These are phyloP conservation scores for Augochlora pura DNA, from an alignment of 1,140 invertebrate genomes.

Conservation along the genomic window DNA sequence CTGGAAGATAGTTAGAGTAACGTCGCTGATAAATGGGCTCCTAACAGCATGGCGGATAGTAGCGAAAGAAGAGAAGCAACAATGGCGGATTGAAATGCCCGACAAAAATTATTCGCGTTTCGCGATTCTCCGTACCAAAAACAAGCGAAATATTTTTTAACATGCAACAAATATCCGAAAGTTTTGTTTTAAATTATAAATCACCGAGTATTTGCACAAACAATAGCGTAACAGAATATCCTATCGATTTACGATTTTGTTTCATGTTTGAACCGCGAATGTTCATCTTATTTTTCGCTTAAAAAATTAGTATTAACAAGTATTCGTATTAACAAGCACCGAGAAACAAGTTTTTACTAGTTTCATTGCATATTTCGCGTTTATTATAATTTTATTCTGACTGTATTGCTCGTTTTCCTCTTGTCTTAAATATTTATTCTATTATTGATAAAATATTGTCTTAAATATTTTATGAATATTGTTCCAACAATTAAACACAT, in stretches of 20 bases:
- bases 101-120: conserved; percentile 14
- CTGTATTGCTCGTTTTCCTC: too few species aligned
- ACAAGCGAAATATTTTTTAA: background rate
- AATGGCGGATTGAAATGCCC: conserved; percentile 57
- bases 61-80: conserved; percentile 49
- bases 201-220: background rate
- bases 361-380: too few species aligned
- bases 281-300: background rate
- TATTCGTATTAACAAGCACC: too few species aligned
- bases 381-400: too few species aligned
- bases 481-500: too few species aligned
- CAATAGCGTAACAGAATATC: background rate
- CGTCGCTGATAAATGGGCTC: conserved; percentile 70
- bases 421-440: too few species aligned
- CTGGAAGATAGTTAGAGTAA: conserved; percentile 70
- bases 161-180: background rate
- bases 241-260: too few species aligned
- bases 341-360: too few species aligned
- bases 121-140: background rate
- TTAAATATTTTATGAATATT: too few species aligned
- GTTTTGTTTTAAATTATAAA: background rate
- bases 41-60: conserved; percentile 71
- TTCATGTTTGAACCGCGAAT: background rate
- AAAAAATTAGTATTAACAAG: background rate
- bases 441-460: too few species aligned